Evolutionary conservation across 1,140 invertebrate species (phyloP).

Genomic region (Drosophila grimshawi): DNA sequence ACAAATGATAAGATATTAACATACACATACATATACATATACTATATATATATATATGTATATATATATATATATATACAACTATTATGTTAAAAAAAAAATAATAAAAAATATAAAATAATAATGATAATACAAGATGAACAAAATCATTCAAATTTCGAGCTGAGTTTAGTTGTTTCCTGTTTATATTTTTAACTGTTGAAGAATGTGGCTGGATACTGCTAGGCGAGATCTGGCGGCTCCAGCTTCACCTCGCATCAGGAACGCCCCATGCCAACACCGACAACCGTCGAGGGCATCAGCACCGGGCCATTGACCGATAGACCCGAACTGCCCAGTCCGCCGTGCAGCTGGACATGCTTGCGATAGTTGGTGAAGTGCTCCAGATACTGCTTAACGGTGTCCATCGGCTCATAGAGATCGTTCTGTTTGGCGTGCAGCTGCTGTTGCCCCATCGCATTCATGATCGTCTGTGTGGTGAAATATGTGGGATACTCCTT

Average conservation of each 20-base stretch:
- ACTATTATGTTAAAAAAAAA: slow-evolving; percentile 51
- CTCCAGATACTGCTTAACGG: slow-evolving; percentile 97
- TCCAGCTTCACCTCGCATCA: slow-evolving; percentile 75
- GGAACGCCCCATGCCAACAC: slow-evolving; percentile 39
- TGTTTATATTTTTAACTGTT: neutral
- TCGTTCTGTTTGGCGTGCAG: slow-evolving; percentile 89
- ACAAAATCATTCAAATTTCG: slow-evolving; percentile 7
- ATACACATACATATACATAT: slow-evolving; percentile 32
- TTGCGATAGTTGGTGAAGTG: slow-evolving; percentile 96
- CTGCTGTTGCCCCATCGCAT: slow-evolving; percentile 79
- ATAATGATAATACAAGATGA: slow-evolving; percentile 25
- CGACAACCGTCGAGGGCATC: slow-evolving; percentile 45
- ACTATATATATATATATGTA: slow-evolving; percentile 36
- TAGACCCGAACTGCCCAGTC: slow-evolving; percentile 6
- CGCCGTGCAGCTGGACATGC: slow-evolving; percentile 66
- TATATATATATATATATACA: slow-evolving; percentile 44
- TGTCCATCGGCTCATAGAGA: slow-evolving; percentile 95
- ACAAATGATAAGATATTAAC: slow-evolving; percentile 40
- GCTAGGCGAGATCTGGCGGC: slow-evolving; percentile 57
- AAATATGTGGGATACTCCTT: slow-evolving; percentile 87
- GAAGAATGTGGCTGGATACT: slow-evolving; percentile 8
- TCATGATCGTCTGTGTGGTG: slow-evolving; percentile 85
- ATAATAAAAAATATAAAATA: slow-evolving; percentile 43
- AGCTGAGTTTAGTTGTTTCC: neutral
- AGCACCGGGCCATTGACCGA: slow-evolving; percentile 31